Conservation (phyloP, 2,888 invertebrate genomes). For the Mimas tiliae region DNA sequence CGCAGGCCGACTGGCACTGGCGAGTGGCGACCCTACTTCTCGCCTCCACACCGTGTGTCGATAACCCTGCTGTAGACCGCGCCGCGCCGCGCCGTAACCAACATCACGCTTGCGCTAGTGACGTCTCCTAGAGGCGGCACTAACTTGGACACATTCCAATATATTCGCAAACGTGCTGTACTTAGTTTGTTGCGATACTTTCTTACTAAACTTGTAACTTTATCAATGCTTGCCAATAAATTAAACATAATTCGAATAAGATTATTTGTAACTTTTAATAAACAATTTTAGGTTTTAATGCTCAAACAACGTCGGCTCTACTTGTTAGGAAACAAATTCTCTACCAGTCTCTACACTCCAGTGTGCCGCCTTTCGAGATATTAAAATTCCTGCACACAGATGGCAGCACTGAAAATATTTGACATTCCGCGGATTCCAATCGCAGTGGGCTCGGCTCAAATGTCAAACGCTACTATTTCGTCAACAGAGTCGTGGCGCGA, state of each 20-base stretch:
- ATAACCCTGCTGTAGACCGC: constrained; percentile 77
- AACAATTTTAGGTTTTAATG: constrained; percentile 20
- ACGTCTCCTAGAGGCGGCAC: constrained; percentile 70
- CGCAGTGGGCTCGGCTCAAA: constrained; percentile 89
- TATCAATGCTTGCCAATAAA: background rate
- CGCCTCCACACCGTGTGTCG: constrained; percentile 72
- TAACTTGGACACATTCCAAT: constrained; percentile 74
- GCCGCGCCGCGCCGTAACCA: constrained; percentile 65
- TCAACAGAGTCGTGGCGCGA: constrained; percentile 84
- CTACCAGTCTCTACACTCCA: constrained; percentile 53
- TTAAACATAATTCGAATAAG: background rate
- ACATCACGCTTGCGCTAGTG: constrained; percentile 78
- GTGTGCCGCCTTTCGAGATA: constrained; percentile 66
- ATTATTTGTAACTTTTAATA: too few species aligned
- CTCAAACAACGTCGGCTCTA: constrained; percentile 11
- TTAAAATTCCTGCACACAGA: constrained; percentile 83
- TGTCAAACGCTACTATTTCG: constrained; percentile 88
- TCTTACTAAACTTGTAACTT: constrained; percentile 34
- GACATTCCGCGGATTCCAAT: constrained; percentile 87
- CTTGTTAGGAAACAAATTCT: constrained; percentile 38
- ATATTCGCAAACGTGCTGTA: constrained; percentile 60
- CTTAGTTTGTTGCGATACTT: constrained; percentile 50
- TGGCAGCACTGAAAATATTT: constrained; percentile 88
- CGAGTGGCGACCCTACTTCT: constrained; percentile 67
- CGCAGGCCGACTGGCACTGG: constrained; percentile 53